These are phyloP conservation scores for Bombus fervidus DNA, from an alignment of 1,140 invertebrate species.

Conservation along the genomic window DNA sequence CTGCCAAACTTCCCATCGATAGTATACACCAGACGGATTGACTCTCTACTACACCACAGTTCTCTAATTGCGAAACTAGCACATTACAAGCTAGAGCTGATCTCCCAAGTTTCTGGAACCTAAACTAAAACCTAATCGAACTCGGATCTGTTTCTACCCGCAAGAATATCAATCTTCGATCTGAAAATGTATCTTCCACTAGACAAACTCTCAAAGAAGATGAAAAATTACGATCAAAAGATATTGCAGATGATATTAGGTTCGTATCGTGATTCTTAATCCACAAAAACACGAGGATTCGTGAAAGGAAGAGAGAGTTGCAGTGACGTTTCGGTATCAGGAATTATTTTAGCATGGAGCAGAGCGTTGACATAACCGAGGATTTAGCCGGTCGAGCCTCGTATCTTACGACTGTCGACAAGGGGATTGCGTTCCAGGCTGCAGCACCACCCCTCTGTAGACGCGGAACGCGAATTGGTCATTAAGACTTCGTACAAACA, in stretches of 20 bases:
- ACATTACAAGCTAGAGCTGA: not conserved
- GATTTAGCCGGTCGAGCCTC: conserved; percentile 32
- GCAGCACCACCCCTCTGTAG: conserved; percentile 3
- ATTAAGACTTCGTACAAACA: conserved; percentile 51
- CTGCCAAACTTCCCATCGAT: not conserved
- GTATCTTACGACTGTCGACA: conserved; percentile 43
- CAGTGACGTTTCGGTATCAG: conserved; percentile 3
- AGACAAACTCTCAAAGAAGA: not conserved
- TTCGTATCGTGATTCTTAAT: conserved; percentile 8
- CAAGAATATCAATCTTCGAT: not conserved
- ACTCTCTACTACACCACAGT: not conserved
- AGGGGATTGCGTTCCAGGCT: conserved; percentile 33
- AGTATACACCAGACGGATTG: not conserved
- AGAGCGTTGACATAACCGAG: conserved; percentile 41
- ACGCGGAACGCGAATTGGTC: conserved; percentile 43
- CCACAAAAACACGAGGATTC: conserved; percentile 2
- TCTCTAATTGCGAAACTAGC: not conserved
- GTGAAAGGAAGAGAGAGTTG: not conserved
- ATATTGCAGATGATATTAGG: not conserved
- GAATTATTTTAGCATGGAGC: conserved; percentile 33
- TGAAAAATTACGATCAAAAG: not conserved
- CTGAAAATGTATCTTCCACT: not conserved
- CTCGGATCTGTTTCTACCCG: no score
- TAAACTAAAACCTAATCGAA: not conserved
- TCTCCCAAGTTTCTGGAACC: not conserved